Base-by-base conservation (phyloP, 2,113 vertebrate genomes). In the Oncorhynchus nerka region DNA sequence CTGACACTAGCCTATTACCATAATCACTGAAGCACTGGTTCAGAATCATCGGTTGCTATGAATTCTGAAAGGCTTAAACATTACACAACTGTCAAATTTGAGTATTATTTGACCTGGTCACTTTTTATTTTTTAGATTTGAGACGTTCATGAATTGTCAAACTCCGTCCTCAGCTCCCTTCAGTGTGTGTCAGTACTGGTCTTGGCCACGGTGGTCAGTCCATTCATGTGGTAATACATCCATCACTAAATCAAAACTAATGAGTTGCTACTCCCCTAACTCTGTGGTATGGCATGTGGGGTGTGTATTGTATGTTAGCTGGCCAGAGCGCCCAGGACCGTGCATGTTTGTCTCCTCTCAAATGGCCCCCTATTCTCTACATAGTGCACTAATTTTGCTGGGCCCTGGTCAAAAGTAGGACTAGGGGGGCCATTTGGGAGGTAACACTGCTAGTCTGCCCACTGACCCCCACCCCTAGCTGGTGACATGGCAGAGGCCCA, bases 201-300 rank as follows among this genome's bases (percentile, higher is more conserved):
- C 30, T 68, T 64, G 4, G 51, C 39, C 45, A 34, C 5, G 57
- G 12, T 55, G 51, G 51, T 13, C 70, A 26, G 61, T 65, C 57
- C 68, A 7, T 48, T 70, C 15, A 19, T 4, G 19, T 39, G 79
- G 77, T 82, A 32, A 80, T 55, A n/a, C 70, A 84, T 82, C 84
- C 62, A 12, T 79, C 74, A 75, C 73, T 84, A 87, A 86, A 86
- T 91, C 81, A 82, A 1, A 65, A 66, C 24, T 76, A 88, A 88
- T 1, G 64, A 87, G 70, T 71, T 70, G 48, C 20, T 70, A 78
- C 57, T 83, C 76, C 28, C 80, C 0, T 57, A 75, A 61, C 51
- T 75, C 8, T 11, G 2, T 48, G 81, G 81, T 80, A 86, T 84
- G 86, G 79, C 75, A 79, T 73, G 68, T 83, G 39, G 16, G 83